phyloP scores from a whole-genome alignment of 30 jellyfish, hydroid and myxozoan genomes.

The Turritopsis dohrnii region DNA sequence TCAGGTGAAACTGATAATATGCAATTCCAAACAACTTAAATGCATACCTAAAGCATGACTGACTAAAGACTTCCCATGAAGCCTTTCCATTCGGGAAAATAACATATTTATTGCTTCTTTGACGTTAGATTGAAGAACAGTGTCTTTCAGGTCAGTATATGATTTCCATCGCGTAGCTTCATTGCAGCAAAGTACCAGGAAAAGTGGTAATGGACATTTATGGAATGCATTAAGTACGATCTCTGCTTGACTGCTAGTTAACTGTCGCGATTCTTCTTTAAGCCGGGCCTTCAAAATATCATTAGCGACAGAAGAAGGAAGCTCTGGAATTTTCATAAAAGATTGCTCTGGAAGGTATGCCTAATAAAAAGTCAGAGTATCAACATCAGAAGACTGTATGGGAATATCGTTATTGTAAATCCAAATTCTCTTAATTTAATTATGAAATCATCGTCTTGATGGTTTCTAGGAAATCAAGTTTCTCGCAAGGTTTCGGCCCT shows the following conservation, averaged over 20 bases:
- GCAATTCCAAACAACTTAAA: no score
- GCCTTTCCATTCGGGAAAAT: conserved; percentile 56
- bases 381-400: background rate
- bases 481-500: no score
- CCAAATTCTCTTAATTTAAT: no score
- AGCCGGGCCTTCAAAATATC: conserved; percentile 47
- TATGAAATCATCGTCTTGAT: no score
- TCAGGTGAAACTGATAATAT: no score
- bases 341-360: background rate
- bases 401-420: background rate
- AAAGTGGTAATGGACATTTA: conserved; percentile 64
- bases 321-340: background rate
- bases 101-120: conserved; percentile 59
- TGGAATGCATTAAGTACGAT: conserved; percentile 40
- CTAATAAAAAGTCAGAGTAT: background rate
- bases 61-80: conserved; percentile 54
- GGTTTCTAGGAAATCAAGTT: no score
- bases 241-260: conserved; percentile 36
- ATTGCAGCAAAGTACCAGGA: conserved; percentile 57
- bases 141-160: conserved; percentile 42
- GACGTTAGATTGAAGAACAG: conserved; percentile 44
- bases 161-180: conserved; percentile 81
- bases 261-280: conserved; percentile 28
- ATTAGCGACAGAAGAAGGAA: background rate
- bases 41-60: conserved; percentile 43